These are phyloP conservation scores for Perizoma flavofasciatum DNA, from an alignment of 2,888 invertebrate species.

Conservation along the genomic window DNA sequence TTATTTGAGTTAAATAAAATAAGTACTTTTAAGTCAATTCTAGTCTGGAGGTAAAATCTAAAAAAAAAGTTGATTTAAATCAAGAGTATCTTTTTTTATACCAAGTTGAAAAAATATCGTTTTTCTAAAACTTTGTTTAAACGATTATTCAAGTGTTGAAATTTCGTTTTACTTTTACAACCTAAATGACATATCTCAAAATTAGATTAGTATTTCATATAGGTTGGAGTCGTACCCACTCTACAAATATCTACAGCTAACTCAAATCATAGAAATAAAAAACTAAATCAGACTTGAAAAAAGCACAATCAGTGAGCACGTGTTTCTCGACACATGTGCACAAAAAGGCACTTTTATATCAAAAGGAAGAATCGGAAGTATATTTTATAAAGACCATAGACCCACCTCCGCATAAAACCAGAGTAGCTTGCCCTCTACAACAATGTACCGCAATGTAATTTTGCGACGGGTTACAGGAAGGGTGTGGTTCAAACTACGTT, in stretches of 20 bases:
- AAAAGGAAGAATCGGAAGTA: slow-evolving; percentile 58
- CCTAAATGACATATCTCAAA: no score
- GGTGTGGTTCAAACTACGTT: not conserved
- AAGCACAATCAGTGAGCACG: slow-evolving; percentile 52
- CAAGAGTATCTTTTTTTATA: no score
- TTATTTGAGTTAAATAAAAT: no score
- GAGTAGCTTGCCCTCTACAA: slow-evolving; percentile 21
- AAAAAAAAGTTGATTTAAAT: no score
- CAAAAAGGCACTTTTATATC: slow-evolving; percentile 45
- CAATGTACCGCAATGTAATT: not conserved
- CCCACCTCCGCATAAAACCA: slow-evolving; percentile 24
- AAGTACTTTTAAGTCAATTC: no score
- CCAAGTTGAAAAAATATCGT: no score
- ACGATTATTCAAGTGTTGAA: no score
- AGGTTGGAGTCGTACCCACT: slow-evolving; percentile 15
- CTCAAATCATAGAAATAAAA: slow-evolving; percentile 30
- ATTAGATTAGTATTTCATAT: not conserved
- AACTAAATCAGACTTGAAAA: slow-evolving; percentile 45
- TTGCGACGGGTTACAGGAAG: slow-evolving; percentile 5
- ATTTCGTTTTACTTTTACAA: no score
- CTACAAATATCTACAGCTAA: not conserved
- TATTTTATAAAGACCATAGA: slow-evolving; percentile 33
- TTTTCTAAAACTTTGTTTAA: no score
- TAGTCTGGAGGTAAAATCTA: no score
- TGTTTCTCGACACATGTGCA: slow-evolving; percentile 51